Evolutionary conservation across 92 coral and sea anemone species (phyloP).

Genomic region (Epizoanthus rinbou): DNA sequence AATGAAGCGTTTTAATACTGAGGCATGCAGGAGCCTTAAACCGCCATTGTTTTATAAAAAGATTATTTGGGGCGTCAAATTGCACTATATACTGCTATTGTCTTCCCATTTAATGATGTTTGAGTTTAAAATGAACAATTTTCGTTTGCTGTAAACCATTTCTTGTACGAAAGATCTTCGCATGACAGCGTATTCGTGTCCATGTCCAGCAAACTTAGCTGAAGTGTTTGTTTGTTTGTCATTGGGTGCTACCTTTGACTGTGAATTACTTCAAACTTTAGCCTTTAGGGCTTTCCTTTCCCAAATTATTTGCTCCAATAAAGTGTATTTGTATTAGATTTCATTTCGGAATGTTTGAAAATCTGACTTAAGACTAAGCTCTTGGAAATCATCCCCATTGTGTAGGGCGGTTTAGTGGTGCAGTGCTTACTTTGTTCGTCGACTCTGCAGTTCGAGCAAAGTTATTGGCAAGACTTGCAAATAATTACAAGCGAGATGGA

Average conservation of each 20-base stretch:
- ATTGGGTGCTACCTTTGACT: not conserved
- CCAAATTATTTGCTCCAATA: constrained; percentile 17
- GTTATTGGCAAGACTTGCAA: constrained; percentile 15
- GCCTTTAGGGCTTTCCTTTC: constrained; percentile 1
- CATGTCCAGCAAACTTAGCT: not conserved
- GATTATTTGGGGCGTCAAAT: constrained; percentile 18
- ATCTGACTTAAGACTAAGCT: constrained; percentile 32
- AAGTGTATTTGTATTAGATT: constrained; percentile 12
- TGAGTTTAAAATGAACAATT: not conserved
- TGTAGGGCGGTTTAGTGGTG: constrained; percentile 8
- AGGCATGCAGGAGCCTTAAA: no score
- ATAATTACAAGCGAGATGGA: not conserved
- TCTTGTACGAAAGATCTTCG: not conserved
- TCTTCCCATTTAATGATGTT: not conserved
- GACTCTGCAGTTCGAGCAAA: constrained; percentile 18
- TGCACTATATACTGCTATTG: not conserved
- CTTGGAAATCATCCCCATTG: not conserved
- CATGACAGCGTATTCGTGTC: not conserved
- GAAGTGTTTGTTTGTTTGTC: constrained; percentile 15
- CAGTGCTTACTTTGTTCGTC: constrained; percentile 3
- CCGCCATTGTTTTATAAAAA: not conserved
- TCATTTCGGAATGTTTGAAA: constrained; percentile 8
- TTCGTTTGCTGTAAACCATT: not conserved
- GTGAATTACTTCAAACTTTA: constrained; percentile 21
- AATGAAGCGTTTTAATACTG: no score